phyloP scores from a whole-genome alignment of 92 coral and sea anemone species.

The Galaxea fascicularis region DNA sequence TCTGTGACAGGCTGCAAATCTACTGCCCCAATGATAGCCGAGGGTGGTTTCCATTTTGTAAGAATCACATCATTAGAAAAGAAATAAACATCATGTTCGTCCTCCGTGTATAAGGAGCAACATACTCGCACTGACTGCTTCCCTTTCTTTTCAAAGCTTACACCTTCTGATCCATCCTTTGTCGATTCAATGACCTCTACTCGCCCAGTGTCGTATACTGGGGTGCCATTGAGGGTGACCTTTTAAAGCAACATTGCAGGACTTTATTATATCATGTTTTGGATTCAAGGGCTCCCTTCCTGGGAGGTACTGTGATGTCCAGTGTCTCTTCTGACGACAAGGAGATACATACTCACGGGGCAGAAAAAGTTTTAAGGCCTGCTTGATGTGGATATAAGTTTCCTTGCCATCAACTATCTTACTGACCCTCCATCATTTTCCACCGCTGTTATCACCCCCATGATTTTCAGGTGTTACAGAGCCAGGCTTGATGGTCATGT shows the following conservation, averaged over 20 bases:
- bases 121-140: no score
- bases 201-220: no score
- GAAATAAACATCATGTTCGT: no score
- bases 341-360: constrained; percentile 31
- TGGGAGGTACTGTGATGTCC: constrained; percentile 40
- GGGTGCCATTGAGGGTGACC: background rate
- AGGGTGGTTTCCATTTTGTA: no score
- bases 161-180: no score
- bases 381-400: constrained; percentile 34
- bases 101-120: no score
- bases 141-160: no score
- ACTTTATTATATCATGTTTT: constrained; percentile 34
- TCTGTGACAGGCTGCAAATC: constrained; percentile 16
- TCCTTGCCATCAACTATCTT: no score
- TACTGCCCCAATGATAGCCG: background rate
- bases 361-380: constrained; percentile 38
- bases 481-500: background rate
- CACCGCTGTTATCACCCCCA: no score
- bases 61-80: no score
- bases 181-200: no score
- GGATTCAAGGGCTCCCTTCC: constrained; percentile 42
- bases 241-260: constrained; percentile 43
- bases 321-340: constrained; percentile 36
- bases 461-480: background rate
- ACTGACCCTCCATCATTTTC: no score